Base-by-base conservation (phyloP, 2,888 invertebrate genomes). In the Leucophenga montana region DNA sequence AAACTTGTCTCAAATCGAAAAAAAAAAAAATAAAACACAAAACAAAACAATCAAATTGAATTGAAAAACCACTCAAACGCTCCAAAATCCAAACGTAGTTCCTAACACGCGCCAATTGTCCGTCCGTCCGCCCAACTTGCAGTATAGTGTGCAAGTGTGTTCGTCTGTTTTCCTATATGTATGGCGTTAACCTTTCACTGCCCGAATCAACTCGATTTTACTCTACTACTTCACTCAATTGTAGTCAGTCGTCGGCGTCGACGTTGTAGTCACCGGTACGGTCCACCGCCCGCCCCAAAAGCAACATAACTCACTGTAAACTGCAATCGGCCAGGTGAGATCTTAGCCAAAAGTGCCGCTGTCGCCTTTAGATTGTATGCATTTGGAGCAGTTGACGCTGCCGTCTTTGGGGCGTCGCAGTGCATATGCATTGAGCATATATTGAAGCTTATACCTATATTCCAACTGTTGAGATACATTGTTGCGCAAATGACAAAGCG, bases 401-500 rank as follows among this genome's bases (percentile, higher is more conserved):
- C 56, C 59, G 14, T 9, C 22, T 27, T 50, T 65, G n/a, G 27
- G n/a, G 54, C 18, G 67, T 31, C 48, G 53, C 27, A 27, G 27
- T 27, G 27, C 27, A 27, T 3, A 46, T 46, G 46, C 46, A 14
- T 46, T 20, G 54, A 69, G 67, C 61, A 67, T 54, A 71, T 64
- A 68, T 18, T 44, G 33, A 20, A 18, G 62, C 18, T 3, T 39
- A 50, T 50, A 11, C 6, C 13, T 3, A 13, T n/a, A 27, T 27
- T 27, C 27, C 54, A 54, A 71, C 67, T 72, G 79, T 73, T 39
- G 39, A 3, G 8, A 8, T 8, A 46, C 70, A 80, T 84, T 75
- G 77, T 81, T 81, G 85, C 81, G 85, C 83, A 81, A 81, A 81
- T 83, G 77, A 74, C 54, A 66, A 20, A 66, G 31, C 14, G 5